phyloP scores from a whole-genome alignment of 2,888 invertebrate species.

The Prenolepis imparis region DNA sequence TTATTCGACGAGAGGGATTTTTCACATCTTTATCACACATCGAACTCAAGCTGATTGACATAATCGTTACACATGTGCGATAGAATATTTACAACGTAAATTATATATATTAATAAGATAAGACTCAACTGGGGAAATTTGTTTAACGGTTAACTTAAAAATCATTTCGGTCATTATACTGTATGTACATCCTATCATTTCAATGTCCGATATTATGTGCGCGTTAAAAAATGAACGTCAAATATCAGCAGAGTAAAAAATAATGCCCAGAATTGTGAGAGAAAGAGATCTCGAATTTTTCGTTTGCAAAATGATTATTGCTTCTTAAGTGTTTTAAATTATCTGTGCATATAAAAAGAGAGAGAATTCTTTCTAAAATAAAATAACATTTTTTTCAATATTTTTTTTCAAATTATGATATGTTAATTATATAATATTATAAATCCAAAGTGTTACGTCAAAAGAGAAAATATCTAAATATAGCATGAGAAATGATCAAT shows the following conservation, averaged over 20 bases:
- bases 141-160: slow-evolving; percentile 12
- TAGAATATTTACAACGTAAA: slow-evolving; percentile 12
- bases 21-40: not conserved
- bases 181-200: not conserved
- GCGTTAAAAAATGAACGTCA: slow-evolving; percentile 25
- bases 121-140: slow-evolving; percentile 14
- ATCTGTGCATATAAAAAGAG: not conserved
- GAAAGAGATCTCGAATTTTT: not conserved
- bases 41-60: slow-evolving; percentile 5
- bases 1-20: not conserved
- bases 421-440: slow-evolving; percentile 4
- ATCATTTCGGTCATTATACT: slow-evolving; percentile 1
- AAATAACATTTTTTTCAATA: slow-evolving; percentile 17
- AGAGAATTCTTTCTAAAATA: not conserved
- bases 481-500: not conserved
- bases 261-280: not conserved
- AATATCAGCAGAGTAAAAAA: slow-evolving; percentile 25
- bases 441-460: not conserved
- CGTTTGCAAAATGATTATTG: not conserved
- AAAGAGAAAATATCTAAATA: not conserved
- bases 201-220: not conserved
- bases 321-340: not conserved
- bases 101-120: slow-evolving; percentile 13
- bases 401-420: slow-evolving; percentile 23
- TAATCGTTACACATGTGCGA: not conserved